These are phyloP conservation scores for Leptobrachium leishanense DNA, from an alignment of 2,113 vertebrate genomes.

Conservation along the genomic window DNA sequence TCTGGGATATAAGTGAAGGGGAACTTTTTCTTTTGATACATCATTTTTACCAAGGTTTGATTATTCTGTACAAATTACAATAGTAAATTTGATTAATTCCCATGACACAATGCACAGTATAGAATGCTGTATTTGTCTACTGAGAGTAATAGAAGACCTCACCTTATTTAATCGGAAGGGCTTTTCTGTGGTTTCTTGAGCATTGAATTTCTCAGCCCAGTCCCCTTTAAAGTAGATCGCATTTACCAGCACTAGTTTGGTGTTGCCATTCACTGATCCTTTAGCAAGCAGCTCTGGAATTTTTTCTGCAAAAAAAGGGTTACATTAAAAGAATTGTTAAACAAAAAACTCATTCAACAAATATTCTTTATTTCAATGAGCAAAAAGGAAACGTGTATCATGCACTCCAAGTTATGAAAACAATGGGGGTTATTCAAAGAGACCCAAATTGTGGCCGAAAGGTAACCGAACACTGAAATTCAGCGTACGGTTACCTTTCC, in stretches of 20 bases:
- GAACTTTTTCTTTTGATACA: slow-evolving; percentile 79
- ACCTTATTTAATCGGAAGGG: slow-evolving; percentile 80
- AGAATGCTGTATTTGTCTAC: background rate
- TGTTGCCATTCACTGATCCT: slow-evolving; percentile 66
- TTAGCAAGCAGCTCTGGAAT: slow-evolving; percentile 78
- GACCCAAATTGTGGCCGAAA: no score
- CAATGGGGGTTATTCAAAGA: no score
- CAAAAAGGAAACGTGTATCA: no score
- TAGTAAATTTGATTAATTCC: background rate
- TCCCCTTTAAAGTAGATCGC: slow-evolving; percentile 93
- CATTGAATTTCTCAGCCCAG: slow-evolving; percentile 77
- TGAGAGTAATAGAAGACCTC: slow-evolving; percentile 8
- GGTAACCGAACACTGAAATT: no score
- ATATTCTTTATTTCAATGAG: no score
- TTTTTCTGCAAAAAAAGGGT: slow-evolving; percentile 73
- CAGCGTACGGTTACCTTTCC: no score
- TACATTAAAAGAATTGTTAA: background rate
- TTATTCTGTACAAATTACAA: slow-evolving; percentile 68
- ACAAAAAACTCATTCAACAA: no score
- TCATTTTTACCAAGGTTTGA: slow-evolving; percentile 82
- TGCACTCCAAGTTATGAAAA: no score
- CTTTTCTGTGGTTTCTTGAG: slow-evolving; percentile 66
- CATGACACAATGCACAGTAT: no score
- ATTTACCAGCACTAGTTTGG: slow-evolving; percentile 81
- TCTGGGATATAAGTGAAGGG: slow-evolving; percentile 71